Conservation (phyloP, 2,888 invertebrate species). For the Polyommatus iphigenia region DNA sequence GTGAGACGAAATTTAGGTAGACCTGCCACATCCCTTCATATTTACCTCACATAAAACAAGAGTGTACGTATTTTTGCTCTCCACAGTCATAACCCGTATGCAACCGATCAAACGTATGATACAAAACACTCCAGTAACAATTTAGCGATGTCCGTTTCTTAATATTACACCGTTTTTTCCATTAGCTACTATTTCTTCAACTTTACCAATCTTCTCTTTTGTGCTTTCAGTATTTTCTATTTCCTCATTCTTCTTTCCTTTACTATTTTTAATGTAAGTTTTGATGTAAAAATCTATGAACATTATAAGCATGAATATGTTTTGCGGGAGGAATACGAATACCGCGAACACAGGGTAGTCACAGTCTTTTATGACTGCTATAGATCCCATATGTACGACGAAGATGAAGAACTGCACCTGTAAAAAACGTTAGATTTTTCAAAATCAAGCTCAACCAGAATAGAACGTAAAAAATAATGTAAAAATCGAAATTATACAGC, state of each 20-base stretch:
- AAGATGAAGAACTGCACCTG: conserved; percentile 83
- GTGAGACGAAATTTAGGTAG: neutral
- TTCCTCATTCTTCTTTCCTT: neutral
- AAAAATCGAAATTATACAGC: neutral
- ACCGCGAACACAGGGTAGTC: conserved; percentile 79
- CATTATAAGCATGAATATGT: conserved; percentile 82
- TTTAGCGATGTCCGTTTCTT: neutral
- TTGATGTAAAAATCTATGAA: conserved; percentile 85
- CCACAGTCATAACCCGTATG: neutral
- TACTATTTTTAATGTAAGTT: conserved; percentile 71
- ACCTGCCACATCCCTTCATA: neutral
- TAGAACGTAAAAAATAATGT: neutral
- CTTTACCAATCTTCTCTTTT: neutral
- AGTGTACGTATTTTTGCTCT: neutral
- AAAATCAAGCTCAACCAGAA: neutral
- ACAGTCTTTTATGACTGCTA: conserved; percentile 77
- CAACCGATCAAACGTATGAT: neutral
- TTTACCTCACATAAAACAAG: neutral
- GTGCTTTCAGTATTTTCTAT: conserved; percentile 31
- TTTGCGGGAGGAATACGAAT: conserved; percentile 82
- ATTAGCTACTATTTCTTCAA: conserved; percentile 5
- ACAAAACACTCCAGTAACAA: neutral
- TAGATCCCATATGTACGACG: conserved; percentile 73
- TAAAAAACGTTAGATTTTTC: conserved; percentile 45
- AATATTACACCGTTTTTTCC: neutral